Evolutionary conservation across 2,888 invertebrate species (phyloP).

Genomic region (Eupelmus urozonus): DNA sequence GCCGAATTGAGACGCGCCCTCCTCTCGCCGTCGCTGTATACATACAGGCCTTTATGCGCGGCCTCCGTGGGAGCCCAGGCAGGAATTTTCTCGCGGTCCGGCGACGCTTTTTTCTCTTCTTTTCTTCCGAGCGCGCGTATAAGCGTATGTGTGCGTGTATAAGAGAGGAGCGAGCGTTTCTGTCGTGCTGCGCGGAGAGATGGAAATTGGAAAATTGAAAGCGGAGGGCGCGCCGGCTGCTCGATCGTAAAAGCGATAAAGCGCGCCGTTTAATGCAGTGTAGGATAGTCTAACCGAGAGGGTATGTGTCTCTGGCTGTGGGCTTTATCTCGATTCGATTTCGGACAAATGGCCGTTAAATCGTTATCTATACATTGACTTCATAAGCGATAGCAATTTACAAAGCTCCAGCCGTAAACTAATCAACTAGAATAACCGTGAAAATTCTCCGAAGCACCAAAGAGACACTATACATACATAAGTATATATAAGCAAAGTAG

Average conservation of each 20-base stretch:
- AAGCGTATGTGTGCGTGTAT: not conserved
- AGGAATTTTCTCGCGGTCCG: conserved; percentile 66
- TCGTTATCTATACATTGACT: too few species aligned
- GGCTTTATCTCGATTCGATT: too few species aligned
- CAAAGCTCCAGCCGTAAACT: too few species aligned
- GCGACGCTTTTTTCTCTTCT: conserved; percentile 54
- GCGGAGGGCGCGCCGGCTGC: not conserved
- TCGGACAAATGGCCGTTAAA: too few species aligned
- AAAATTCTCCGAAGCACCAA: too few species aligned
- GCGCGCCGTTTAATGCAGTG: too few species aligned
- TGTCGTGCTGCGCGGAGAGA: conserved; percentile 14
- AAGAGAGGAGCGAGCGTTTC: not conserved
- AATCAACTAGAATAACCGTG: too few species aligned
- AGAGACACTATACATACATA: too few species aligned
- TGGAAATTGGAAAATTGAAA: conserved; percentile 23
- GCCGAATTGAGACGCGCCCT: conserved; percentile 62
- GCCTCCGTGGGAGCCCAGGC: conserved; percentile 62
- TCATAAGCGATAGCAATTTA: too few species aligned
- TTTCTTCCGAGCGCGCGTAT: conserved; percentile 43
- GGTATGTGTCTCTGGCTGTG: not conserved
- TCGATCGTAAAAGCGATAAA: too few species aligned
- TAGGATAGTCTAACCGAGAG: not conserved
- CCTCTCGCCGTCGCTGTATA: not conserved
- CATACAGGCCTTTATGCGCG: too few species aligned
- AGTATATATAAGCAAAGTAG: too few species aligned